phyloP scores from a whole-genome alignment of 2,113 vertebrate species.

The Galbula dea region DNA sequence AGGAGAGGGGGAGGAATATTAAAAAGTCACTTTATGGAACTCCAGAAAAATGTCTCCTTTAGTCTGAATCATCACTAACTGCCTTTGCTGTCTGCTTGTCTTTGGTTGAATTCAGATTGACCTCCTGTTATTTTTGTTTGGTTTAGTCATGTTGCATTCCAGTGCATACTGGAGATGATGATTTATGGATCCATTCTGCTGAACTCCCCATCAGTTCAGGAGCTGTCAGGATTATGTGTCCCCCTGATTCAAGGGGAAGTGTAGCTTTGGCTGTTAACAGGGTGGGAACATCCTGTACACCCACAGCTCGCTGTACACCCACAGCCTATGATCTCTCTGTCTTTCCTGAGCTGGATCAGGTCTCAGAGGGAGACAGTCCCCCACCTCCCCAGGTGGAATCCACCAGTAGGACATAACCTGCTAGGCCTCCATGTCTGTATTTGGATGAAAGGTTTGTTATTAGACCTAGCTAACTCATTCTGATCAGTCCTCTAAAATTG shows the following conservation, averaged over 20 bases:
- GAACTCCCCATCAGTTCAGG: background rate
- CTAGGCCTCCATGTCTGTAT: background rate
- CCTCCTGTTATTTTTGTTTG: background rate
- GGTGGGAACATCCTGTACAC: constrained; percentile 20
- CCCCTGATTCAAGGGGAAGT: background rate
- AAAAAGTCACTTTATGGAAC: background rate
- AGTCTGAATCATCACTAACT: background rate
- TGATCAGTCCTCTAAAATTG: constrained; percentile 34
- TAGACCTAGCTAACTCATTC: background rate
- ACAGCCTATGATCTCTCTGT: background rate
- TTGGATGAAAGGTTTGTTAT: constrained; percentile 9
- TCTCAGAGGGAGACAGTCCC: background rate
- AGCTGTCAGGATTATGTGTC: background rate
- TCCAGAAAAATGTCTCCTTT: background rate
- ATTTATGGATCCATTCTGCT: background rate
- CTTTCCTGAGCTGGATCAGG: background rate
- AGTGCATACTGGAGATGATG: background rate
- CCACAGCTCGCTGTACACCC: background rate
- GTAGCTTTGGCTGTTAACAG: background rate
- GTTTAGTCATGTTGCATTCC: background rate
- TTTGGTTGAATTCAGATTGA: background rate
- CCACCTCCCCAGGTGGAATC: background rate
- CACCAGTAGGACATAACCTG: background rate
- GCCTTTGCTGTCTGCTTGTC: background rate
- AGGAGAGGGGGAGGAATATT: too few species aligned